phyloP scores from a whole-genome alignment of 2,888 invertebrate species.

The Pollenia angustigena region DNA sequence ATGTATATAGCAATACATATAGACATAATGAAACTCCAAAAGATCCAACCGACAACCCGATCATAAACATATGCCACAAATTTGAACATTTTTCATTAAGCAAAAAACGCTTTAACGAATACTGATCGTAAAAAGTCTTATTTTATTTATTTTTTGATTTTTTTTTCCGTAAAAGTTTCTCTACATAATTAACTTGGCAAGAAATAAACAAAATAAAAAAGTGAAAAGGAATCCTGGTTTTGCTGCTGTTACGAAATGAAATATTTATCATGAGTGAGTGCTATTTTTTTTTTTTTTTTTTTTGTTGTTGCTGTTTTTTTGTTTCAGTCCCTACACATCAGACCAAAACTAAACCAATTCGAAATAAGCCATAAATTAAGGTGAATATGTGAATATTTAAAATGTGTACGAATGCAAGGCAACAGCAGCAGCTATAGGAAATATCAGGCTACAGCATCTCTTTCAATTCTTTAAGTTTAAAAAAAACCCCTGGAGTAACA shows the following conservation, averaged over 20 bases:
- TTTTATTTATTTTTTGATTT: constrained; percentile 47
- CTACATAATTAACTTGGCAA: constrained; percentile 70
- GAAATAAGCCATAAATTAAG: constrained; percentile 74
- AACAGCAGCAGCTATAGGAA: constrained; percentile 6
- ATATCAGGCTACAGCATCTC: constrained; percentile 49
- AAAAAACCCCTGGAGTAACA: constrained; percentile 54
- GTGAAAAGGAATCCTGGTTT: constrained; percentile 51
- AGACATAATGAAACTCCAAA: constrained; percentile 22
- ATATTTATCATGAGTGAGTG: constrained; percentile 62
- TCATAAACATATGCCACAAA: constrained; percentile 66
- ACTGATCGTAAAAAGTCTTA: constrained; percentile 61
- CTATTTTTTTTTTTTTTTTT: constrained; percentile 24
- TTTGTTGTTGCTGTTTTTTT: constrained; percentile 7
- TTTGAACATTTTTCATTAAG: constrained; percentile 14
- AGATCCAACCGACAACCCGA: constrained; percentile 35
- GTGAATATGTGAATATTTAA: constrained; percentile 73
- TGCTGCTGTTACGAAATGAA: constrained; percentile 59
- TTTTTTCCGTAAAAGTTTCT: constrained; percentile 47
- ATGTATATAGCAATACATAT: not conserved
- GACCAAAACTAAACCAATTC: constrained; percentile 68
- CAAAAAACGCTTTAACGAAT: not conserved
- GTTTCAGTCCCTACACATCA: constrained; percentile 16
- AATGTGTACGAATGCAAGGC: constrained; percentile 41
- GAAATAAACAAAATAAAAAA: constrained; percentile 6
- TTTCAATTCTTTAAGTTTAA: constrained; percentile 6